Conservation (phyloP, 2,888 invertebrate species). For the Philhelius pedissequus region DNA sequence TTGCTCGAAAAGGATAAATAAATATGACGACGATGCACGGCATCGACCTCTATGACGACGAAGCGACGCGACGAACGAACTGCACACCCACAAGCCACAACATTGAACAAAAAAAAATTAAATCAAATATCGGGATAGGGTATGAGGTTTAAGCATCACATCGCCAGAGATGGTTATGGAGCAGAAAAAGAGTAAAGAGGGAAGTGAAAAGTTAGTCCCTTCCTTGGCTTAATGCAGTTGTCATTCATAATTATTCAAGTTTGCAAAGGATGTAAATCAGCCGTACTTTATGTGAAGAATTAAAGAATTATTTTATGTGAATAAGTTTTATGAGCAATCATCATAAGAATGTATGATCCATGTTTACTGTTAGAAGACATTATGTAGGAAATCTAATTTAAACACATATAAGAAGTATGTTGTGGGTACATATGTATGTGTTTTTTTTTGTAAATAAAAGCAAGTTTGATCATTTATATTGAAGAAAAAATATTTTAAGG, state of each 20-base stretch:
- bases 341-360: not conserved
- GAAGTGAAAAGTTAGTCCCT: not conserved
- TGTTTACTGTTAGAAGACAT: not conserved
- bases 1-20: slow-evolving; percentile 48
- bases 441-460: not conserved
- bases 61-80: not conserved
- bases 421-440: no score
- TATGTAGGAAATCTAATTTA: not conserved
- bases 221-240: slow-evolving; percentile 1
- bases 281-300: slow-evolving; percentile 52
- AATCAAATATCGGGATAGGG: slow-evolving; percentile 22
- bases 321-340: not conserved
- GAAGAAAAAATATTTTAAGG: no score
- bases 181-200: not conserved
- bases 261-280: slow-evolving; percentile 35
- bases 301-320: slow-evolving; percentile 38
- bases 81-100: not conserved
- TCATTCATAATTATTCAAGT: slow-evolving; percentile 4
- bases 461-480: no score
- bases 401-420: no score
- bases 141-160: slow-evolving; percentile 32
- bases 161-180: not conserved
- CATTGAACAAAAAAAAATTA: not conserved
- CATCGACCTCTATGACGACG: not conserved
- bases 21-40: slow-evolving; percentile 4